A percentile compares a stretch with the other conserved stretches of the same genome.
phyloP scores from a whole-genome alignment of 37 sponge, comb jelly and placozoan genomes.

The Cladorhizidae sp. region DNA sequence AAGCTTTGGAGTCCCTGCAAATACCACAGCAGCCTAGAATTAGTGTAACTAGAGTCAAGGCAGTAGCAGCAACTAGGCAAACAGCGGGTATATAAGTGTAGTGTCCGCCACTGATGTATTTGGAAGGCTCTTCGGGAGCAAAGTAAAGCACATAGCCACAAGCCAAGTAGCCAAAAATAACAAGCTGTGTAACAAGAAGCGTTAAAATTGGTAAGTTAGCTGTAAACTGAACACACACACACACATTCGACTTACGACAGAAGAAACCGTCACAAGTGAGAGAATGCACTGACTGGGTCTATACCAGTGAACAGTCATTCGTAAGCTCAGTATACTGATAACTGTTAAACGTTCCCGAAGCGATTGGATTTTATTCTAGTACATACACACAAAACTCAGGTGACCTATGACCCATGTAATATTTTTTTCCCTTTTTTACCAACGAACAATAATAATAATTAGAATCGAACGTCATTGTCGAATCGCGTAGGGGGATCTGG shows the following conservation, averaged over 20 bases:
- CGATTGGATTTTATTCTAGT: too few species aligned
- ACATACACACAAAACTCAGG: too few species aligned
- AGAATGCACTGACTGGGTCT: conserved; percentile 21
- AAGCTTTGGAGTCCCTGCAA: conserved; percentile 14
- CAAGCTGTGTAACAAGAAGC: background rate
- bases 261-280: conserved; percentile 4
- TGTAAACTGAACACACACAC: too few species aligned
- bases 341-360: too few species aligned
- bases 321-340: too few species aligned
- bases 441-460: too few species aligned
- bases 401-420: too few species aligned
- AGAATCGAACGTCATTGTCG: too few species aligned
- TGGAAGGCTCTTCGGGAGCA: conserved; percentile 33
- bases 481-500: too few species aligned
- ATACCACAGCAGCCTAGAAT: conserved; percentile 30
- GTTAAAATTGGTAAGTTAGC: background rate
- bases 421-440: too few species aligned
- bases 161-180: background rate
- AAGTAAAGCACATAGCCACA: conserved; percentile 25
- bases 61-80: background rate
- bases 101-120: background rate
- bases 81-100: conserved; percentile 28
- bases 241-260: conserved; percentile 13
- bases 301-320: background rate
- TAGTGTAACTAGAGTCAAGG: background rate